A percentile compares a stretch with the other conserved stretches of the same genome.
These are phyloP conservation scores for Onychorhynchus coronatus DNA, from an alignment of 2,113 vertebrate genomes.

Conservation along the genomic window DNA sequence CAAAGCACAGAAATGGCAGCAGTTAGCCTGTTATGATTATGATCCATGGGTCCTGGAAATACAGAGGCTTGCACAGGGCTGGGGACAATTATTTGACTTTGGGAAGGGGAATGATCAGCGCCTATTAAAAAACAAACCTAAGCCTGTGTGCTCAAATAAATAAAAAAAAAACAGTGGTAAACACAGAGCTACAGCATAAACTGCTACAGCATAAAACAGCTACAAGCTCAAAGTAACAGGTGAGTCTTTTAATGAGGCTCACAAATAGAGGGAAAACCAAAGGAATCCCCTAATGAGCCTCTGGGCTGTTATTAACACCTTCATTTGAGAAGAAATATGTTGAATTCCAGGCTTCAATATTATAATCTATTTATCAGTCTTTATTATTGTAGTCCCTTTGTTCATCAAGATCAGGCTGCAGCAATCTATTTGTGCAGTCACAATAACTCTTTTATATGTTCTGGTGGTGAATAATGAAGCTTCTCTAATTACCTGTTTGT, in stretches of 20 bases:
- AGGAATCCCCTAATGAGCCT: constrained; percentile 19
- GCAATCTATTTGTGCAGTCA: background rate
- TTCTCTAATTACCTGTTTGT: constrained; percentile 46
- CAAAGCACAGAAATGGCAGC: background rate
- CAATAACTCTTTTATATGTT: constrained; percentile 9
- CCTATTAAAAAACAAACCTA: background rate
- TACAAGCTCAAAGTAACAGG: background rate
- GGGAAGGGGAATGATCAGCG: background rate
- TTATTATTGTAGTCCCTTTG: background rate
- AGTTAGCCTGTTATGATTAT: accelerated
- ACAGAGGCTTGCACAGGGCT: accelerated
- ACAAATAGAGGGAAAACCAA: background rate
- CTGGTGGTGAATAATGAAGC: constrained; percentile 26
- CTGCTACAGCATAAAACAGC: too few species aligned
- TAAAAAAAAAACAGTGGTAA: background rate
- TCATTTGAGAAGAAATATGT: background rate
- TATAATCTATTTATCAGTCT: background rate
- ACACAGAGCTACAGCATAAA: background rate
- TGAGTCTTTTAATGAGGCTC: background rate
- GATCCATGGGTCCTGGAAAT: accelerated
- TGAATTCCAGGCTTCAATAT: background rate
- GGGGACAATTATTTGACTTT: background rate
- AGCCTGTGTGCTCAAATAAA: background rate
- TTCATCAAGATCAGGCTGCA: constrained; percentile 28
- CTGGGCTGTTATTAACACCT: constrained; percentile 1